Evolutionary conservation across 2,797 vertebrate genomes (phyloP).

Genomic region (Acanthurus lineatus): DNA sequence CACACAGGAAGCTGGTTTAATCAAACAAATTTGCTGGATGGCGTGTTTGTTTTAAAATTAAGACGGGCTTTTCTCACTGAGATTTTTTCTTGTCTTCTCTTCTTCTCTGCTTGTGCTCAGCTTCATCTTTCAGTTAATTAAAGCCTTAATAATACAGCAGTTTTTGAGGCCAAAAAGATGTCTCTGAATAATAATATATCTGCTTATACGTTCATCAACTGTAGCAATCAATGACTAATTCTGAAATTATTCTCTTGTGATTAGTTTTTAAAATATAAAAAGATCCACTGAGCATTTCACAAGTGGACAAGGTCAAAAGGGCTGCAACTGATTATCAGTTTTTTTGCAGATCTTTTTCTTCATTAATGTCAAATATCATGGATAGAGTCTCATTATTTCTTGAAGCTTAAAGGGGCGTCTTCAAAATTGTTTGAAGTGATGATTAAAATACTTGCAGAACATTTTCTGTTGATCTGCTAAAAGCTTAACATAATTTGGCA

Average conservation of each 20-base stretch:
- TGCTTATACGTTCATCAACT: not conserved
- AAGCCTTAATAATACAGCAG: not conserved
- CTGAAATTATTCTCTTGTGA: not conserved
- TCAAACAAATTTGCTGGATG: constrained; percentile 21
- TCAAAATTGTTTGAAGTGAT: not conserved
- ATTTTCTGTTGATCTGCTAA: not conserved
- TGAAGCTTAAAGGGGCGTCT: not conserved
- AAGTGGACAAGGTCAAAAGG: too few relatives aligned
- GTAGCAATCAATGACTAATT: not conserved
- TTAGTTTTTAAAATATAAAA: not conserved
- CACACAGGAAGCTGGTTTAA: not conserved
- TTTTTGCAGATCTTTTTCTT: too few relatives aligned
- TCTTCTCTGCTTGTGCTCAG: not conserved
- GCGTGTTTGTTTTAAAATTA: constrained; percentile 10
- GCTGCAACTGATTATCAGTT: too few relatives aligned
- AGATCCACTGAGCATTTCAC: not conserved
- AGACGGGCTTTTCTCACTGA: not conserved
- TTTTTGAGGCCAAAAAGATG: not conserved
- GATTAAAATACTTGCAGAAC: not conserved
- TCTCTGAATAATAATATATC: too few relatives aligned
- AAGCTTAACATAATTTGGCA: too few relatives aligned
- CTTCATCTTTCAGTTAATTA: not conserved
- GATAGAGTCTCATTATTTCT: not conserved
- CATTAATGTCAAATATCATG: too few relatives aligned
- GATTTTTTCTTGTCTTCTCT: not conserved